Evolutionary conservation across 1,140 invertebrate genomes (phyloP), one percentile per base, ranked within the genome.

Genomic region (Solenopsis fugax): DNA sequence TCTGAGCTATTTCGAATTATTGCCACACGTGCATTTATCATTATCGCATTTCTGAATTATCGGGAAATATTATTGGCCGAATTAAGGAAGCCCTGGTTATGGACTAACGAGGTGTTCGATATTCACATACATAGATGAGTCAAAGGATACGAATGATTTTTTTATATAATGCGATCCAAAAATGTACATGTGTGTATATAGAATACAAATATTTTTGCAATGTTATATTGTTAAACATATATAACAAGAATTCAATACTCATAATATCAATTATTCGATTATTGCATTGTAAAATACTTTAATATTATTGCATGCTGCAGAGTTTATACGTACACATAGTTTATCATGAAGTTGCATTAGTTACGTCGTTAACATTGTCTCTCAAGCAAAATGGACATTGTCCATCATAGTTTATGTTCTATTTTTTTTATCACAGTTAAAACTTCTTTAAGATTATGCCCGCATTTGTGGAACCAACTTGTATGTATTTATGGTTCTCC

Each of bases 11-110:
- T 48, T 67, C 48, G 29, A 50, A 72, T 85, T 85, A 56, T 0
- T 48, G 16, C 6, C 10, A 41, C 7, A 64, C 34, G 7, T 16
- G 18, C 3, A 7, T 24, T 24, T 52, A 60, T 60, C 13, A 16
- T 16, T 41, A 67, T 34, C 48, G 52, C 71, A 50, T 86, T 54
- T 77, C 13, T 48, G 52, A 64, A 85, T 89, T 86, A 86, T 54
- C 48, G 29, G 12, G n/a, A 48, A 37, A 4, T 18, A 9, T 37
- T 21, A 84, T 37, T 60, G 13, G 29, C n/a, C 34, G 13, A 48
- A 73, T 60, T 73, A 75, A 75, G 21, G 5, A 16, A 81, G 6
- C 12, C 13, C 29, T 37, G 21, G 12, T 81, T 71, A 18, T 0
- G 13, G 5, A 45, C 21, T 81, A 71, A 81, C 12, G 65, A 81